A percentile compares a stretch with the other conserved stretches of the same genome.
Evolutionary conservation across 2,797 vertebrate genomes (phyloP).

Genomic region (Neosilurus mollespiculum): DNA sequence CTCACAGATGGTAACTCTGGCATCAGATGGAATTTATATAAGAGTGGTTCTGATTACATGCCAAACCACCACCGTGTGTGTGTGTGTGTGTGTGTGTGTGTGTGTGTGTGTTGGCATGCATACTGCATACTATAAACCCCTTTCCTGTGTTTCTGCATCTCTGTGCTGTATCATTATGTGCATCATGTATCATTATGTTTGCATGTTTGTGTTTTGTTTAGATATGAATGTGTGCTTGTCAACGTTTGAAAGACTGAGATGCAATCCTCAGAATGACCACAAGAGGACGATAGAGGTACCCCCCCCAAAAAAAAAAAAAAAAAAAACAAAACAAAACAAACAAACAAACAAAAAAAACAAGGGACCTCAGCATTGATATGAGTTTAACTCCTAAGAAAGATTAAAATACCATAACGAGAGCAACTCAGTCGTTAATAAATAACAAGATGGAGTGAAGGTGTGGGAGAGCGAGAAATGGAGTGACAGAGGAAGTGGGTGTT

Average conservation of each 20-base stretch:
- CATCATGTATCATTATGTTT: conserved; percentile 61
- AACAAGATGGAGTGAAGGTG: conserved; percentile 56
- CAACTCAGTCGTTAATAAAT: conserved; percentile 67
- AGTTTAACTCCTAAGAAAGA: conserved; percentile 27
- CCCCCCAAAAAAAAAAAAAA: conserved; percentile 49
- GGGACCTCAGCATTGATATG: conserved; percentile 44
- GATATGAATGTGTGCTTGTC: background rate
- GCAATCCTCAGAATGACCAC: conserved; percentile 55
- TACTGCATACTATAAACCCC: too few species aligned
- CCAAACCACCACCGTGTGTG: conserved; percentile 79
- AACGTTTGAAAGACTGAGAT: conserved; percentile 48
- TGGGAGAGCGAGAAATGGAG: conserved; percentile 37
- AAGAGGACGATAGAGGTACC: conserved; percentile 52
- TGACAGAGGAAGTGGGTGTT: conserved; percentile 57
- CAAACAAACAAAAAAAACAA: conserved; percentile 59
- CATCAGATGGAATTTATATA: conserved; percentile 93
- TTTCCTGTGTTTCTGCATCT: conserved; percentile 13
- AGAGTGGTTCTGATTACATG: conserved; percentile 86
- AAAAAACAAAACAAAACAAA: conserved; percentile 56
- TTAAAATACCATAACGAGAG: conserved; percentile 7
- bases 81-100: conserved; percentile 25
- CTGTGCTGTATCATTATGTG: conserved; percentile 4
- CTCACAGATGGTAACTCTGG: conserved; percentile 89
- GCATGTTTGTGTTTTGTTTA: conserved; percentile 41
- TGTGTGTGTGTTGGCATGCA: conserved; percentile 28